A percentile compares a stretch with the other conserved stretches of the same genome.
phyloP scores from a whole-genome alignment of 2,888 invertebrate genomes.

The Osedax frankpressi region DNA sequence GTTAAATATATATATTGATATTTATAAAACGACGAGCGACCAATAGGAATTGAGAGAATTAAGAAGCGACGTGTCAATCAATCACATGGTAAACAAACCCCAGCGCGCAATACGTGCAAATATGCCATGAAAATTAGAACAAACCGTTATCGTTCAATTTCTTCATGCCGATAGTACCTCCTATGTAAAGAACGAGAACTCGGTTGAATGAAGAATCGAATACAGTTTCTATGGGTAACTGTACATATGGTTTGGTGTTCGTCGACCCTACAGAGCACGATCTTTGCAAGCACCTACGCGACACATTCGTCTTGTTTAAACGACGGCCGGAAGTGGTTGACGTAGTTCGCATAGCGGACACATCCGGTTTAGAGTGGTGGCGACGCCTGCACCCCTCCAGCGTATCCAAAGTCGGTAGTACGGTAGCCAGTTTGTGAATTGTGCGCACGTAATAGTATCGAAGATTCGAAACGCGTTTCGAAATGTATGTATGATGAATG shows the following conservation, averaged over 20 bases:
- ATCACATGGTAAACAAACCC: too few species aligned
- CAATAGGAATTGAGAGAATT: too few species aligned
- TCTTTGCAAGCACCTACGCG: background rate
- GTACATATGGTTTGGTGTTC: background rate
- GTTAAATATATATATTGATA: too few species aligned
- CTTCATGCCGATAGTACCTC: conserved; percentile 88
- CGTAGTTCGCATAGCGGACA: background rate
- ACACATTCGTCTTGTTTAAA: background rate
- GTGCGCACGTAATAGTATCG: too few species aligned
- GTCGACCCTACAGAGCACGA: background rate
- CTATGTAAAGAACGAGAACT: conserved; percentile 67
- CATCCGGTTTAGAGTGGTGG: background rate
- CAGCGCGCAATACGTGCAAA: too few species aligned
- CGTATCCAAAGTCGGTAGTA: background rate
- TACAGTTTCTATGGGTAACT: background rate
- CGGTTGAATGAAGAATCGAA: background rate
- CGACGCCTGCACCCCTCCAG: background rate
- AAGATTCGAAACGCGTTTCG: too few species aligned
- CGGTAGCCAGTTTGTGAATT: background rate
- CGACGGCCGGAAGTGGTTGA: background rate
- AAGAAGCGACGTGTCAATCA: too few species aligned
- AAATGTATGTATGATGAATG: background rate
- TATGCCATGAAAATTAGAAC: too few species aligned
- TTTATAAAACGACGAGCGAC: too few species aligned
- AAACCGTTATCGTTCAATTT: conserved; percentile 6